Evolutionary conservation across 2,113 vertebrate genomes (phyloP).

Genomic region (Passer montanus): DNA sequence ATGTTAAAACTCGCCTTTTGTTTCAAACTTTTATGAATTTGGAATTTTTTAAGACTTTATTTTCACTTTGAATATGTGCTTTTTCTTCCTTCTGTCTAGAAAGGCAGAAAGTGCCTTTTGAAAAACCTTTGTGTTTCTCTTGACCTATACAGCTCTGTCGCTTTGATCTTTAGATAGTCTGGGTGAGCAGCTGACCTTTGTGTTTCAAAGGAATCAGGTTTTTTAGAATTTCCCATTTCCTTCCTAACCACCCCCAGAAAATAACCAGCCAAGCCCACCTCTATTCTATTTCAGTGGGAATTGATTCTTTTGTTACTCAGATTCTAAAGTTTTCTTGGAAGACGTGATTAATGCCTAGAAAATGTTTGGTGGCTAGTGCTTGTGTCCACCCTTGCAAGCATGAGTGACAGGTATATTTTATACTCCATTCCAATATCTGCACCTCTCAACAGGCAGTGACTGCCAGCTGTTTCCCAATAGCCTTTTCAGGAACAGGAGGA

Average conservation of each 20-base stretch:
- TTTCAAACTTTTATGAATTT: not conserved
- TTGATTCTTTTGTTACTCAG: not conserved
- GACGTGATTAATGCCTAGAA: not conserved
- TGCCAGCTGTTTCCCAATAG: not conserved
- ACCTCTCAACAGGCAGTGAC: not conserved
- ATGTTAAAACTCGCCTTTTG: not conserved
- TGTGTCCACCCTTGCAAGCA: not conserved
- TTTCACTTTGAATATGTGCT: not conserved
- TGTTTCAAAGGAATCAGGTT: not conserved
- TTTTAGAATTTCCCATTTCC: not conserved
- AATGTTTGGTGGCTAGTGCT: not conserved
- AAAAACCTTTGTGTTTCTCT: not conserved
- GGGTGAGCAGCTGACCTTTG: not conserved
- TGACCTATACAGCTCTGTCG: not conserved
- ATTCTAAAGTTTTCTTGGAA: not conserved
- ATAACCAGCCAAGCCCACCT: not conserved
- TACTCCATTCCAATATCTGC: not conserved
- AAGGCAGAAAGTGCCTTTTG: not conserved
- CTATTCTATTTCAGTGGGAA: not conserved
- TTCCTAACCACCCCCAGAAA: not conserved
- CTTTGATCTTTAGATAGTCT: not conserved
- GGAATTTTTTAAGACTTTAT: not conserved
- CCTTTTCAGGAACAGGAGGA: constrained; percentile 19
- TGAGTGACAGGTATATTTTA: not conserved
- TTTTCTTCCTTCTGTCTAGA: not conserved